Conservation (phyloP, 2,888 invertebrate genomes). For the Pogonocherus hispidulus region DNA sequence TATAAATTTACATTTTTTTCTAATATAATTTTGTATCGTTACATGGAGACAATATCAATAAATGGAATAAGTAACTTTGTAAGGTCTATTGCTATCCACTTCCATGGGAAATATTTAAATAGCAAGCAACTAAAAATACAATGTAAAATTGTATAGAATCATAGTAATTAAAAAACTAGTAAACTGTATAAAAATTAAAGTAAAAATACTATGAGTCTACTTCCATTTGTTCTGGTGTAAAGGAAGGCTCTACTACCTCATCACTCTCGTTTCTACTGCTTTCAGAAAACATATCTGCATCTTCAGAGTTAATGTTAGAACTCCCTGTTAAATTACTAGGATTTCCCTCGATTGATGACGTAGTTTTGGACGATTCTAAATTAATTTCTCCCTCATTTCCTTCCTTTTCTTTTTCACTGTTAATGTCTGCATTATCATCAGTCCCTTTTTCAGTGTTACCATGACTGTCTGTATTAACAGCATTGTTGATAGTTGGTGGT, state of each 20-base stretch:
- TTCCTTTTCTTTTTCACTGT: background rate
- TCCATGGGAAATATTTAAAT: background rate
- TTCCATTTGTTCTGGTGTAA: constrained; percentile 28
- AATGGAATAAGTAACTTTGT: too few relatives aligned
- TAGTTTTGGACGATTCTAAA: constrained; percentile 11
- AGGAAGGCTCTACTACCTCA: constrained; percentile 24
- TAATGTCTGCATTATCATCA: background rate
- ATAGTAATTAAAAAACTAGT: too few relatives aligned
- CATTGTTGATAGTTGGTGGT: background rate
- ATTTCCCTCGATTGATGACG: background rate
- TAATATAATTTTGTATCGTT: too few relatives aligned
- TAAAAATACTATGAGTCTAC: constrained; percentile 13
- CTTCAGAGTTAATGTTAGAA: constrained; percentile 9
- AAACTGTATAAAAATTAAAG: too few relatives aligned
- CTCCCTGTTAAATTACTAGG: constrained; percentile 3
- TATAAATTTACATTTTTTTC: background rate
- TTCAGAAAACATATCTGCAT: constrained; percentile 11
- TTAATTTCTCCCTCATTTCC: background rate
- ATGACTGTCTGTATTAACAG: background rate
- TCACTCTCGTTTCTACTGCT: constrained; percentile 11
- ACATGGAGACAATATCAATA: too few relatives aligned
- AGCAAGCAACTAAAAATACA: too few relatives aligned
- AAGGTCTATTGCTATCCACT: background rate
- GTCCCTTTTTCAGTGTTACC: background rate
- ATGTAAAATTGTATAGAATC: too few relatives aligned